phyloP scores from a whole-genome alignment of 2,888 invertebrate genomes.

The Anthrax anthrax region DNA sequence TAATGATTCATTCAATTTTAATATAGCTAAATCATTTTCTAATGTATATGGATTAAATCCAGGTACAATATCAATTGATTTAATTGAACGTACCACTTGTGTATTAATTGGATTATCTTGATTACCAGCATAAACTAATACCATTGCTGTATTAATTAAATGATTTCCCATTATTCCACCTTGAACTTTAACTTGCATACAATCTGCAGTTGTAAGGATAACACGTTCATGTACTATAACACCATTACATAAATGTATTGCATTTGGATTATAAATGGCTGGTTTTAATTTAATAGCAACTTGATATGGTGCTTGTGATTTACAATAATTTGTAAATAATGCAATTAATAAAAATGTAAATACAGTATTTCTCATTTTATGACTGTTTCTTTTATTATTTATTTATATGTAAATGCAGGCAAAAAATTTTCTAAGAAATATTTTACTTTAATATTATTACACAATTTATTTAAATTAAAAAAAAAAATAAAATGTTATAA shows the following conservation, averaged over 20 bases:
- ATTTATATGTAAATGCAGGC: no score
- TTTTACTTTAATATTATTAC: no score
- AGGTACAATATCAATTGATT: slow-evolving; percentile 11
- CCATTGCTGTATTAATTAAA: background rate
- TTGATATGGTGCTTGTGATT: slow-evolving; percentile 14
- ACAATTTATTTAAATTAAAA: no score
- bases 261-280: slow-evolving; percentile 4
- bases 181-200: slow-evolving; percentile 12
- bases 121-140: slow-evolving; percentile 16
- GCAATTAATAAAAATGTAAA: background rate
- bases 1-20: slow-evolving; percentile 16
- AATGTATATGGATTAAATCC: slow-evolving; percentile 14
- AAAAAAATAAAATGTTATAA: no score
- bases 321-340: background rate
- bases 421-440: no score
- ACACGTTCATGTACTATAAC: slow-evolving; percentile 17
- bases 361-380: no score
- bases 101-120: background rate
- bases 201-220: slow-evolving; percentile 19
- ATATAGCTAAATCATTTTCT: slow-evolving; percentile 19
- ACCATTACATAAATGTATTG: slow-evolving; percentile 18
- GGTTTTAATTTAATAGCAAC: slow-evolving; percentile 15
- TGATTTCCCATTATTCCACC: background rate
- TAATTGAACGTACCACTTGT: slow-evolving; percentile 11
- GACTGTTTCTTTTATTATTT: no score